Evolutionary conservation across 2,113 vertebrate species (phyloP).

Genomic region (Coptodon rendalli): DNA sequence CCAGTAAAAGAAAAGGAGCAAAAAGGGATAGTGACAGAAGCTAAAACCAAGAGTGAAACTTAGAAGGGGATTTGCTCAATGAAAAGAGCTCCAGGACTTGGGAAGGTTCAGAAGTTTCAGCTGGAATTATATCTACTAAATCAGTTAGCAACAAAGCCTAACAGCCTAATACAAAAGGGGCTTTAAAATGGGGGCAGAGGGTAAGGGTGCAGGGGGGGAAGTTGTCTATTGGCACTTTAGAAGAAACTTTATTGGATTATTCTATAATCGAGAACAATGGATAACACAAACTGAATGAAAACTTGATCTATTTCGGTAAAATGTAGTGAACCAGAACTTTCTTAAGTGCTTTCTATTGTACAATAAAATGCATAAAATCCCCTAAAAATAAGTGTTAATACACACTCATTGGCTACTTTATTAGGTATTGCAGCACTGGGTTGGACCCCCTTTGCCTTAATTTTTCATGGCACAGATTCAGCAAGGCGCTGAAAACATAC

Average conservation of each 20-base stretch:
- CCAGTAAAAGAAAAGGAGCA: neutral
- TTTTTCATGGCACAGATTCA: neutral
- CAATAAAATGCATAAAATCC: neutral
- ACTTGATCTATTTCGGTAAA: neutral
- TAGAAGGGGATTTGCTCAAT: neutral
- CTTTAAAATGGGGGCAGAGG: neutral
- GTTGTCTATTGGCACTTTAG: neutral
- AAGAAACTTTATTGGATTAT: neutral
- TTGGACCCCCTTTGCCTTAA: neutral
- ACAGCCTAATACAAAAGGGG: neutral
- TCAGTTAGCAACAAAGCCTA: neutral
- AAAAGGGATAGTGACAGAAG: neutral
- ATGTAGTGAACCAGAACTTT: neutral
- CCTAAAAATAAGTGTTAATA: neutral
- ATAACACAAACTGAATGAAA: neutral
- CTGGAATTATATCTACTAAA: neutral
- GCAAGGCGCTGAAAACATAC: neutral
- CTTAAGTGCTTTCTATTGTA: neutral
- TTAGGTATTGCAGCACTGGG: neutral
- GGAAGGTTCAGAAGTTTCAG: neutral
- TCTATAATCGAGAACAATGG: neutral
- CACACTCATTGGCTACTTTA: neutral
- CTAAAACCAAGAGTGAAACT: neutral
- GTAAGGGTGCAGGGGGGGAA: neutral
- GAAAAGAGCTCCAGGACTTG: neutral